phyloP scores from a whole-genome alignment of 2,888 invertebrate species.

The Hypomecis atomaria region DNA sequence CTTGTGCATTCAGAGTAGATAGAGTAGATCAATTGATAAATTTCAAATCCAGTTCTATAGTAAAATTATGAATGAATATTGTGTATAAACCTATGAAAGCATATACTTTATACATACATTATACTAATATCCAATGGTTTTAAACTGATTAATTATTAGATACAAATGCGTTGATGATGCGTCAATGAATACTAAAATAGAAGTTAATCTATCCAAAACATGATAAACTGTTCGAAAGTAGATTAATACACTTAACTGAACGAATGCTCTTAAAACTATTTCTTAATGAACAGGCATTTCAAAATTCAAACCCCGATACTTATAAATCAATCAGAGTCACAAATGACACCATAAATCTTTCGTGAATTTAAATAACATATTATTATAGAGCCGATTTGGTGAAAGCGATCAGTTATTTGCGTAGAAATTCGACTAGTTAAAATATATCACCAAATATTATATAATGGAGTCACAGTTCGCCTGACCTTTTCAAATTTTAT shows the following conservation, averaged over 20 bases:
- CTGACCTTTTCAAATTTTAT: constrained; percentile 13
- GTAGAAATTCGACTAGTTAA: constrained; percentile 24
- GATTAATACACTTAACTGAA: constrained; percentile 13
- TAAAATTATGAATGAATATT: no score
- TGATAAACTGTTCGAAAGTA: constrained; percentile 22
- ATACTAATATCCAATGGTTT: no score
- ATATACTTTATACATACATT: no score
- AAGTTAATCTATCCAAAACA: constrained; percentile 17
- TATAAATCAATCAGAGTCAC: constrained; percentile 34
- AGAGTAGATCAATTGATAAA: no score
- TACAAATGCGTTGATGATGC: not conserved
- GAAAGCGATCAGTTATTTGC: constrained; percentile 36
- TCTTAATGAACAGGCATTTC: constrained; percentile 30
- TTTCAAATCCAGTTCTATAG: no score
- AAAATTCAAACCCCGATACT: constrained; percentile 26
- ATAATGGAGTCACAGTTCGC: constrained; percentile 2
- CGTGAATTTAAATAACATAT: constrained; percentile 34
- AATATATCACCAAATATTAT: constrained; percentile 30
- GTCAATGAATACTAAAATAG: constrained; percentile 1
- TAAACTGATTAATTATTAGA: not conserved
- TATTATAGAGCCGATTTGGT: constrained; percentile 23
- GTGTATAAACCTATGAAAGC: no score
- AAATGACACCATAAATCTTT: constrained; percentile 35
- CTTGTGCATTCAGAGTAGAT: no score
- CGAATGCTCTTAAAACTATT: constrained; percentile 21